Evolutionary conservation across 2,113 vertebrate genomes (phyloP).

Genomic region (Spea multiplicata): DNA sequence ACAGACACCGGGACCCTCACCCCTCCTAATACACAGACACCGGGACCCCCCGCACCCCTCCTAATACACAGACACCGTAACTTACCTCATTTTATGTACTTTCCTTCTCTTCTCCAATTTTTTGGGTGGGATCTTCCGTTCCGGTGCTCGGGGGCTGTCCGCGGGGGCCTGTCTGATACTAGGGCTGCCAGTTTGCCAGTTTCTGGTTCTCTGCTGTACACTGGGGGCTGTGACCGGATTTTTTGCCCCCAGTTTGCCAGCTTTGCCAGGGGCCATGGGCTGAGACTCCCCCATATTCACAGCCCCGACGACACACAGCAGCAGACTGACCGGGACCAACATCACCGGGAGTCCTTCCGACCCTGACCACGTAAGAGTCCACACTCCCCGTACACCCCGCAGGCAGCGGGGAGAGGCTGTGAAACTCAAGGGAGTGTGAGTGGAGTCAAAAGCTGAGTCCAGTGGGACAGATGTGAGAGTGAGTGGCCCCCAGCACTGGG

Average conservation of each 20-base stretch:
- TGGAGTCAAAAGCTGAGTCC: too few species aligned
- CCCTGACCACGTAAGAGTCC: not conserved
- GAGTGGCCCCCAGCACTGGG: not conserved
- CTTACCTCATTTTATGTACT: constrained; percentile 12
- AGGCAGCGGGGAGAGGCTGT: too few species aligned
- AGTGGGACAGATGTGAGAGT: not conserved
- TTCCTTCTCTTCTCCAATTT: not conserved
- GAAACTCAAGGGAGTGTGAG: too few species aligned
- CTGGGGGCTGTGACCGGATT: not conserved
- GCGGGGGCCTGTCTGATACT: not conserved
- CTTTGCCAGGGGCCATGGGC: not conserved
- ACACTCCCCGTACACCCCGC: not conserved
- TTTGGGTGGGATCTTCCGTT: not conserved
- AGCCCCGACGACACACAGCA: not conserved
- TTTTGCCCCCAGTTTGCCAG: not conserved
- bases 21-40: not conserved
- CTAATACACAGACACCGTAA: not conserved
- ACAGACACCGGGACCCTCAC: not conserved
- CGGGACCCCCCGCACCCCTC: not conserved
- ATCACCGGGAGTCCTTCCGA: not conserved
- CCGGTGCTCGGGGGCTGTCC: not conserved
- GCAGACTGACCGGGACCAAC: constrained; percentile 1
- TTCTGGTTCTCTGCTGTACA: not conserved
- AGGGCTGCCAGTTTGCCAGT: not conserved
- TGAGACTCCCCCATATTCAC: not conserved